Percentiles rank a stretch among this genome's conserved stretches.
These are phyloP conservation scores for Merluccius polli DNA, from an alignment of 2,797 vertebrate species.

Conservation along the genomic window DNA sequence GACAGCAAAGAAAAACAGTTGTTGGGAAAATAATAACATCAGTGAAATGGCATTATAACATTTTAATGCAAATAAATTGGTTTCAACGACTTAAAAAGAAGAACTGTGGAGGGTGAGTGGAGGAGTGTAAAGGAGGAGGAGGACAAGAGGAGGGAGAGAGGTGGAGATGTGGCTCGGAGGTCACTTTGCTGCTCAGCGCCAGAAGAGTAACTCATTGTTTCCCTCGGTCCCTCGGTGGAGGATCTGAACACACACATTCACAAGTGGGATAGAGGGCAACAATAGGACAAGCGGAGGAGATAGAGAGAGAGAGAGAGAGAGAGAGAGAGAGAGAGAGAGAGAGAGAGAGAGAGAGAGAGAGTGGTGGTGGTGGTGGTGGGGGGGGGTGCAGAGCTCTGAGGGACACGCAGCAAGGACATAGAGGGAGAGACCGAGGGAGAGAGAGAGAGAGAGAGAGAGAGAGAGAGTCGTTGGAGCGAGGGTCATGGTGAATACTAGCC, in stretches of 20 bases:
- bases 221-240: slow-evolving; percentile 18
- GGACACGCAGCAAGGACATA: slow-evolving; percentile 21
- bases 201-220: slow-evolving; percentile 53
- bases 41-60: background rate
- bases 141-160: background rate
- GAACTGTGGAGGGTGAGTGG: slow-evolving; percentile 1
- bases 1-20: too few species aligned
- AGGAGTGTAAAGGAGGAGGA: slow-evolving; percentile 1
- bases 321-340: slow-evolving; percentile 12
- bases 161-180: slow-evolving; percentile 23
- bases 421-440: too few species aligned
- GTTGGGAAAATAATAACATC: too few species aligned
- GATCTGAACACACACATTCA: slow-evolving; percentile 54
- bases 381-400: background rate
- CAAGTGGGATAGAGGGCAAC: slow-evolving; percentile 44
- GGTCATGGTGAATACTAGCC: slow-evolving; percentile 24
- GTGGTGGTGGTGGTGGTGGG: slow-evolving; percentile 6
- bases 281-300: slow-evolving; percentile 11
- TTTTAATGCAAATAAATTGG: background rate
- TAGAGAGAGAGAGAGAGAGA: background rate
- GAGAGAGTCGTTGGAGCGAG: background rate
- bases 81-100: background rate
- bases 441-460: slow-evolving; percentile 6
- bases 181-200: slow-evolving; percentile 24
- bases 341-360: slow-evolving; percentile 24